These are phyloP conservation scores for Scleropages formosus DNA, from an alignment of 2,797 vertebrate species.

Conservation along the genomic window DNA sequence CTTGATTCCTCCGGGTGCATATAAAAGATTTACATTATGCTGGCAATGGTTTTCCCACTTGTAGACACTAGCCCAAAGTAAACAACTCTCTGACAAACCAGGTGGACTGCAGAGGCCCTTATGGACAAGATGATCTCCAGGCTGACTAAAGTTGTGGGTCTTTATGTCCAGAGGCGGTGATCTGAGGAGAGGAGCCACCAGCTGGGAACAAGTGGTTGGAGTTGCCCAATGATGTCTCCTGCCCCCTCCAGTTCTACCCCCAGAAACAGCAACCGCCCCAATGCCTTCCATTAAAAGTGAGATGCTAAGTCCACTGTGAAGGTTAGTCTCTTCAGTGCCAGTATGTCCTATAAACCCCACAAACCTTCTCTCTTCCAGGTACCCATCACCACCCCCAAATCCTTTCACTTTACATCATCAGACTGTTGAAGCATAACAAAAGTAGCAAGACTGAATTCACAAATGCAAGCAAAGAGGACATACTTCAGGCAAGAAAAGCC, in stretches of 20 bases:
- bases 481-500: background rate
- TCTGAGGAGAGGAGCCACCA: too few relatives aligned
- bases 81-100: background rate
- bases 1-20: background rate
- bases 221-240: background rate
- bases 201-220: too few relatives aligned
- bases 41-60: slow-evolving; percentile 3
- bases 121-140: background rate
- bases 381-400: background rate
- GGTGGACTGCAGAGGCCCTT: background rate
- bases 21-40: background rate
- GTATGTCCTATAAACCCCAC: background rate
- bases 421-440: background rate
- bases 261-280: background rate
- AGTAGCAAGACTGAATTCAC: background rate
- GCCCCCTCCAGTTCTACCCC: slow-evolving; percentile 26
- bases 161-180: too few relatives aligned
- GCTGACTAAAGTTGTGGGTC: background rate
- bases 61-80: background rate
- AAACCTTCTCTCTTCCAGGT: background rate
- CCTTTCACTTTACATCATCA: background rate
- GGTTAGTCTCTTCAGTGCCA: too few relatives aligned
- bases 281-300: background rate
- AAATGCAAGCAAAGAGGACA: background rate
- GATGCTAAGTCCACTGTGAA: too few relatives aligned